Evolutionary conservation across 2,113 vertebrate genomes (phyloP), one percentile per base, ranked within the genome.

Genomic region (Australoheros scitulus): DNA sequence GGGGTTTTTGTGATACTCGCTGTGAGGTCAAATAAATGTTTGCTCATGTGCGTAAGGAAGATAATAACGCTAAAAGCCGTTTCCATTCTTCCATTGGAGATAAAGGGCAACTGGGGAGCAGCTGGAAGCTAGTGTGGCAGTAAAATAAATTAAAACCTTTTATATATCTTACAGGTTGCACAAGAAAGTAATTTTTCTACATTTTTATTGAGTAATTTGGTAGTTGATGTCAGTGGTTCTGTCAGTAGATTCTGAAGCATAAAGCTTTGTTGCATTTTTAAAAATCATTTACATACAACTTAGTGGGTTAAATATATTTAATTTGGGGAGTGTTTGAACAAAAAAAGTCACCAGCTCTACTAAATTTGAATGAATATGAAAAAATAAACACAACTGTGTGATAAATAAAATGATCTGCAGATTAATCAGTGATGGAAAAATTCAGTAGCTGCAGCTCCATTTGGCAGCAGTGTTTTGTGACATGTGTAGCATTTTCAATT

Each of bases 1-100:
- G 80, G 63, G 77, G 1, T 32, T 59, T 70, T 81, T 11, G 38
- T 83, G 61, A 81, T 83, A 56, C 64, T 86, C 79, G 87, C 72
- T 83, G 14, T 57, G 22, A n/a, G 80, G 81, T 89, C 78, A 59
- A 86, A 56, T 79, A 52, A 24, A 29, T 79, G 36, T 87, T n/a
- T 77, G 70, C 43, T 70, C 24, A 26, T 59, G 79, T 63, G 61
- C 56, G 36, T 59, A 47, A 76, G 50, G 20, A 43, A 34, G 20
- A 70, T 70, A 64, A 50, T 56, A 57, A 56, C 2, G 24, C 38
- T 72, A 60, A 26, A 18, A 60, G 41, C 24, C 26, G 3, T 72
- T 72, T 55, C 47, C 68, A 55, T 34, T 72, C 26, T 72, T 72
- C 68, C 68, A 72, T 26, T 34, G 68, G 47, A 72, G 26, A 55